Conservation (phyloP, 2,797 vertebrate genomes). For the Craterocephalus amniculus region DNA sequence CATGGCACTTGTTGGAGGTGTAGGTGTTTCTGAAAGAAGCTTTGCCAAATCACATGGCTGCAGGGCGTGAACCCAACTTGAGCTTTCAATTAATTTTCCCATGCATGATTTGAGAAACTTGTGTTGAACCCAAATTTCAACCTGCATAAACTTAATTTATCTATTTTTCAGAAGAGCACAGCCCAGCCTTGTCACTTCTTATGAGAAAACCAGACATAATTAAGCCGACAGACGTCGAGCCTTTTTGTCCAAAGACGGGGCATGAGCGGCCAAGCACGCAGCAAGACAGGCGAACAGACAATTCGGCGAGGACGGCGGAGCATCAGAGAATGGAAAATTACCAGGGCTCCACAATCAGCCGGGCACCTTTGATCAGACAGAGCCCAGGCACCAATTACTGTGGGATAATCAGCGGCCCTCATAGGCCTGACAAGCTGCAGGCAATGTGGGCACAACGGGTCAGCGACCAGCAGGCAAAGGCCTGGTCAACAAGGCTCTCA, state of each 20-base stretch:
- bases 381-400: slow-evolving; percentile 73
- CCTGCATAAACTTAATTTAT: slow-evolving; percentile 10
- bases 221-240: slow-evolving; percentile 26
- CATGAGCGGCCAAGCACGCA: slow-evolving; percentile 24
- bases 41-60: slow-evolving; percentile 30
- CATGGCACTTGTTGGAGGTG: slow-evolving; percentile 18
- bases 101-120: slow-evolving; percentile 18
- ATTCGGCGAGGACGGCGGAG: slow-evolving; percentile 39
- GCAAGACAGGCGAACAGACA: slow-evolving; percentile 34
- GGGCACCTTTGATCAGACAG: slow-evolving; percentile 70
- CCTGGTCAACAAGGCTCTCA: slow-evolving; percentile 60
- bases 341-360: slow-evolving; percentile 60
- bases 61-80: slow-evolving; percentile 20
- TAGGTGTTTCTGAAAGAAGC: neutral
- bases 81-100: neutral
- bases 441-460: slow-evolving; percentile 68
- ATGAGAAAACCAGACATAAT: slow-evolving; percentile 43
- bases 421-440: slow-evolving; percentile 62
- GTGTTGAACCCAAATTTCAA: slow-evolving; percentile 14
- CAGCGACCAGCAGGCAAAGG: slow-evolving; percentile 69
- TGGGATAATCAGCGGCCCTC: slow-evolving; percentile 62
- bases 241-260: slow-evolving; percentile 9
- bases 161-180: slow-evolving; percentile 22
- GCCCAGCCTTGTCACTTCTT: slow-evolving; percentile 14
- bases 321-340: slow-evolving; percentile 72